A percentile compares a stretch with the other conserved stretches of the same genome.
These are phyloP conservation scores for Frankliniella fusca DNA, from an alignment of 2,888 invertebrate genomes.

Conservation along the genomic window DNA sequence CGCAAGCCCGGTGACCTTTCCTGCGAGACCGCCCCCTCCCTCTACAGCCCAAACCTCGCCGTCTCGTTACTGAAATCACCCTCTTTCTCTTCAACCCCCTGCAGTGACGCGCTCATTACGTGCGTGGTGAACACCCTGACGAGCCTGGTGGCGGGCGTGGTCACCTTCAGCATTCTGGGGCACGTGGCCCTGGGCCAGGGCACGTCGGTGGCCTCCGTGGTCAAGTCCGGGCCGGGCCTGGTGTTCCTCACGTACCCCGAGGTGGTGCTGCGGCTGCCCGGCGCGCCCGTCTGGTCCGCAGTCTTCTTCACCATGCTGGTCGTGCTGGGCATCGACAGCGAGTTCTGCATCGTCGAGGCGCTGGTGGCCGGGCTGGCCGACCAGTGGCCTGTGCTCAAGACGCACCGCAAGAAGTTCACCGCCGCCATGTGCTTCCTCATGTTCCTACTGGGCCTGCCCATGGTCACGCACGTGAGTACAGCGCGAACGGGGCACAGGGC, in stretches of 20 bases:
- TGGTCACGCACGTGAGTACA: slow-evolving; percentile 56
- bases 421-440: slow-evolving; percentile 57
- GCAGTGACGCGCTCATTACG: slow-evolving; percentile 66
- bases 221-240: slow-evolving; percentile 64
- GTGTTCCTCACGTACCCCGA: slow-evolving; percentile 73
- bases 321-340: slow-evolving; percentile 68
- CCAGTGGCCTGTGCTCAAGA: slow-evolving; percentile 56
- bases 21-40: too few relatives aligned
- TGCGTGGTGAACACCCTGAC: slow-evolving; percentile 68
- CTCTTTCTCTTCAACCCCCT: too few relatives aligned
- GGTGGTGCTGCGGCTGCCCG: slow-evolving; percentile 67
- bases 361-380: slow-evolving; percentile 58
- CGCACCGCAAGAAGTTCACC: slow-evolving; percentile 63
- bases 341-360: slow-evolving; percentile 64
- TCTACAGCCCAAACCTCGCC: too few relatives aligned
- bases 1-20: too few relatives aligned
- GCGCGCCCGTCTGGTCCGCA: slow-evolving; percentile 65
- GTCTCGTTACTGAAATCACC: too few relatives aligned
- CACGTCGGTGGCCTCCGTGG: slow-evolving; percentile 52
- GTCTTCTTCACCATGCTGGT: slow-evolving; percentile 71
- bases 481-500: too few relatives aligned
- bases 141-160: slow-evolving; percentile 67
- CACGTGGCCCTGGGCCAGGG: slow-evolving; percentile 59
- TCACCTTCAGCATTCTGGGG: slow-evolving; percentile 71
- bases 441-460: slow-evolving; percentile 58